A percentile compares a stretch with the other conserved stretches of the same genome.
Evolutionary conservation across 2,797 vertebrate genomes (phyloP).

Genomic region (Sebastes nivosus): DNA sequence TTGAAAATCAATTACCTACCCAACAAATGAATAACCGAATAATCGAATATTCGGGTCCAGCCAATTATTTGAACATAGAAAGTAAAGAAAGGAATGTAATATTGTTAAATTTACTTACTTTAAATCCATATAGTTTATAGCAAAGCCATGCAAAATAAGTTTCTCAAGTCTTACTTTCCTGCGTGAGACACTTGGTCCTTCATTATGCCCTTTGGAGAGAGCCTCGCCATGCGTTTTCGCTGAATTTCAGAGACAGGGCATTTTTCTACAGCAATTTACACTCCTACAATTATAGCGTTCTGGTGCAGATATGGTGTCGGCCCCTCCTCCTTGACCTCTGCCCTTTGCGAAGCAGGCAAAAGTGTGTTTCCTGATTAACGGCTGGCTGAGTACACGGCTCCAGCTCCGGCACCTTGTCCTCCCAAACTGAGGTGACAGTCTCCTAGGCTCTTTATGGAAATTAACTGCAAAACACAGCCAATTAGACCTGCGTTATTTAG

Average conservation of each 20-base stretch:
- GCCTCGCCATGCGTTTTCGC: slow-evolving; percentile 52
- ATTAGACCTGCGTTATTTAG: slow-evolving; percentile 87
- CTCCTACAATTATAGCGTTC: slow-evolving; percentile 78
- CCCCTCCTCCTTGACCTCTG: slow-evolving; percentile 83
- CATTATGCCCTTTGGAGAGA: slow-evolving; percentile 58
- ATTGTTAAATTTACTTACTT: not conserved
- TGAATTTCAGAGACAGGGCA: slow-evolving; percentile 68
- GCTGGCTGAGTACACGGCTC: slow-evolving; percentile 66
- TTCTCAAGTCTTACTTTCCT: slow-evolving; percentile 54
- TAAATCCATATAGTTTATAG: not conserved
- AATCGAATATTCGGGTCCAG: no score
- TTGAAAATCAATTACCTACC: no score
- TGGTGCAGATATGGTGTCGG: slow-evolving; percentile 80
- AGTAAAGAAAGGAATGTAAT: not conserved
- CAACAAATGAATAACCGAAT: no score
- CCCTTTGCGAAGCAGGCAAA: slow-evolving; percentile 74
- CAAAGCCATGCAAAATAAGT: slow-evolving; percentile 28
- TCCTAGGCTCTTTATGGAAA: slow-evolving; percentile 85
- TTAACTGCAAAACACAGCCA: slow-evolving; percentile 85
- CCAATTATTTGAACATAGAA: not conserved
- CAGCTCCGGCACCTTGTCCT: slow-evolving; percentile 73
- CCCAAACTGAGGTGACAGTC: slow-evolving; percentile 79
- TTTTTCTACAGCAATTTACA: slow-evolving; percentile 82
- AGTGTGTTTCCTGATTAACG: slow-evolving; percentile 85
- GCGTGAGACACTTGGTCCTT: slow-evolving; percentile 62